phyloP scores from a whole-genome alignment of 2,888 invertebrate species.

The Drosophila lacicola region DNA sequence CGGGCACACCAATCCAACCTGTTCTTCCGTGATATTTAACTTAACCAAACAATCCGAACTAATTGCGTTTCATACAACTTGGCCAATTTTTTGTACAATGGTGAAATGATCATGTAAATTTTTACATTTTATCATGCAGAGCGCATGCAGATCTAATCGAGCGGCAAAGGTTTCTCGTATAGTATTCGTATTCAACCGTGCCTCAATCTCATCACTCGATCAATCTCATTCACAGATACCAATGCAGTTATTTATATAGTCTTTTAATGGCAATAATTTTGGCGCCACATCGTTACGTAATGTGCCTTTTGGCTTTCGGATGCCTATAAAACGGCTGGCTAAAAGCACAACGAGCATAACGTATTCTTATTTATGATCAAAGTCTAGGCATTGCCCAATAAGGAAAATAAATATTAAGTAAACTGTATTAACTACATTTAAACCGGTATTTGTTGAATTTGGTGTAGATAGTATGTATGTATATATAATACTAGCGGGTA shows the following conservation, averaged over 20 bases:
- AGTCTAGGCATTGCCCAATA: no score
- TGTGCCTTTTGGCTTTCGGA: conserved; percentile 45
- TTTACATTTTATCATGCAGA: conserved; percentile 1
- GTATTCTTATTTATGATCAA: not conserved
- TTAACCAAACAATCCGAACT: no score
- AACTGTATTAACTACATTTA: no score
- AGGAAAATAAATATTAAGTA: no score
- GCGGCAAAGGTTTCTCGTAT: not conserved
- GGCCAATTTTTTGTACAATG: not conserved
- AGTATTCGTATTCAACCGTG: not conserved
- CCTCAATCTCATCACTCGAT: not conserved
- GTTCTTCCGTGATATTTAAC: no score
- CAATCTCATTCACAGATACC: conserved; percentile 4
- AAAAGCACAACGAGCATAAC: conserved; percentile 16
- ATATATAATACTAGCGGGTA: no score
- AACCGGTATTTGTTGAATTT: no score
- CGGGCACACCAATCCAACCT: no score
- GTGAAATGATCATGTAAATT: not conserved
- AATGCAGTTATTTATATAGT: conserved; percentile 25
- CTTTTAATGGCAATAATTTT: conserved; percentile 71
- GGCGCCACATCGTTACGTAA: conserved; percentile 72
- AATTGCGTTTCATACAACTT: no score
- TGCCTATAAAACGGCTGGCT: conserved; percentile 26
- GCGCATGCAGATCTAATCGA: conserved; percentile 23
- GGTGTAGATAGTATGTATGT: no score